These are phyloP conservation scores for Liopterus haemorrhoidalis DNA, from an alignment of 2,888 invertebrate genomes.

Conservation along the genomic window DNA sequence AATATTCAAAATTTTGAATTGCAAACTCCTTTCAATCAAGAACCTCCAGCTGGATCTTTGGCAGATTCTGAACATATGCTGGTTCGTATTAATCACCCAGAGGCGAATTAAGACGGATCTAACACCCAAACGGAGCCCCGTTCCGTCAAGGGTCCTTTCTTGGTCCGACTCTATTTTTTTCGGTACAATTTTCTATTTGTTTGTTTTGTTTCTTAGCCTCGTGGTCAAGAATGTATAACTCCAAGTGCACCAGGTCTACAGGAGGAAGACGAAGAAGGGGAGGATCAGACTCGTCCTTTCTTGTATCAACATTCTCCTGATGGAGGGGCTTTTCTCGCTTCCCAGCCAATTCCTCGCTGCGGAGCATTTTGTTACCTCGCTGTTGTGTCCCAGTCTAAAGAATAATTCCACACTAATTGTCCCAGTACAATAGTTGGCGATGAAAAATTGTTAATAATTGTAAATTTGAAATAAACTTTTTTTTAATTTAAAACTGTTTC, in stretches of 20 bases:
- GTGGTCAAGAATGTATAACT: conserved; percentile 36
- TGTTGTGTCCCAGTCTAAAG: conserved; percentile 40
- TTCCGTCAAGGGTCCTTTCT: not conserved
- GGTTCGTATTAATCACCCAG: conserved; percentile 37
- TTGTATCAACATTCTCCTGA: conserved; percentile 51
- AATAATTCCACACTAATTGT: too few species aligned
- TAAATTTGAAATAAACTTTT: too few species aligned
- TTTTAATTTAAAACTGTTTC: too few species aligned
- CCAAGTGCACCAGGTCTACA: conserved; percentile 29
- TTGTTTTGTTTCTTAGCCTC: conserved; percentile 38
- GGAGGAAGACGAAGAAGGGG: conserved; percentile 22
- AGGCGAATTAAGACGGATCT: too few species aligned
- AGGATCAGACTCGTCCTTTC: conserved; percentile 41
- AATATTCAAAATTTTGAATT: conserved; percentile 48
- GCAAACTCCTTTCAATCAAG: conserved; percentile 47
- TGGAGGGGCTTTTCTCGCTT: conserved; percentile 52
- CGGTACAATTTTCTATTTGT: too few species aligned
- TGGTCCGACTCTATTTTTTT: conserved; percentile 4
- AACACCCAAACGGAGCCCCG: not conserved
- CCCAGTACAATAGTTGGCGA: too few species aligned
- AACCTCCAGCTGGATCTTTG: conserved; percentile 47
- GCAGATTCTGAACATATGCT: conserved; percentile 45
- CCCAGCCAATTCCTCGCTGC: conserved; percentile 53
- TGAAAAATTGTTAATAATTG: too few species aligned
- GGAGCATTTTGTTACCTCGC: conserved; percentile 56